Conservation (phyloP, 2,797 vertebrate genomes). For the Anguilla pacifica region DNA sequence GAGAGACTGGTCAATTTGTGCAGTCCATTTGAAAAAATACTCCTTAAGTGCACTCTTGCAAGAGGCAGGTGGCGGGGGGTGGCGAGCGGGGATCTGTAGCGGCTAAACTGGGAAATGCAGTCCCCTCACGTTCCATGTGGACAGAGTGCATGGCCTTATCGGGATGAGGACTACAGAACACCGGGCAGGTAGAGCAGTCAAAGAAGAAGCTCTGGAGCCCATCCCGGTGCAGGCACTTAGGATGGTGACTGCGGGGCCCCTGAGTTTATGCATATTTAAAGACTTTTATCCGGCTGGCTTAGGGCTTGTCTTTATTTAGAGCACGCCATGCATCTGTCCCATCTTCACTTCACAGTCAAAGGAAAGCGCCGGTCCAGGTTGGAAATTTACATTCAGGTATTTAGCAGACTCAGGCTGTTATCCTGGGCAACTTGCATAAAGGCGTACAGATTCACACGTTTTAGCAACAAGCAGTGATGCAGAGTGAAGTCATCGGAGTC, state of each 20-base stretch:
- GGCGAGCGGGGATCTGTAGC: background rate
- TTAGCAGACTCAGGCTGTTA: background rate
- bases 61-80: background rate
- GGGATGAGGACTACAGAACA: background rate
- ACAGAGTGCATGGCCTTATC: background rate
- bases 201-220: background rate
- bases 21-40: background rate
- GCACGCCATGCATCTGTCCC: background rate
- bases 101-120: background rate
- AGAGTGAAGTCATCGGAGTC: no score
- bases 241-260: background rate
- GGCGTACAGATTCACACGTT: no score
- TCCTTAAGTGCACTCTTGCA: background rate
- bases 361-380: background rate
- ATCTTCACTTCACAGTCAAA: background rate
- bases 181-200: background rate
- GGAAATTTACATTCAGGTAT: background rate
- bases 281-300: background rate
- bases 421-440: no score
- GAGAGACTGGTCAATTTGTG: background rate
- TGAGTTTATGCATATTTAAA: conserved; percentile 15
- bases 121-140: background rate
- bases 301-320: background rate
- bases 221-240: background rate
- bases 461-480: no score